phyloP scores from a whole-genome alignment of 2,888 invertebrate genomes.

The Phyllotreta cruciferae region DNA sequence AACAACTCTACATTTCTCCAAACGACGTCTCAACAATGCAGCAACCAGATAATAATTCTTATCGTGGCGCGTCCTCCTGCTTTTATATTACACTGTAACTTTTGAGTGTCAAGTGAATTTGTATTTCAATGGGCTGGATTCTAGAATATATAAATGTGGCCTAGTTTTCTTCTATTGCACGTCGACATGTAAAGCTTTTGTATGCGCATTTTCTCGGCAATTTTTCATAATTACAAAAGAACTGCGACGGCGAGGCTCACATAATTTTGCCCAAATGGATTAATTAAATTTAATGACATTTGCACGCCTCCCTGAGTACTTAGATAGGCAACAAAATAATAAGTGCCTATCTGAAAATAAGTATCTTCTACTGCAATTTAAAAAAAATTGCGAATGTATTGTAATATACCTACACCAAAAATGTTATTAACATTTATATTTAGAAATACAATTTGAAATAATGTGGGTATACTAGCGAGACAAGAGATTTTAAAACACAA shows the following conservation, averaged over 20 bases:
- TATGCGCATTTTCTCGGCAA: conserved; percentile 16
- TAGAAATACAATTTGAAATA: too few species aligned
- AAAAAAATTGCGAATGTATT: too few species aligned
- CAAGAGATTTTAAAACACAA: too few species aligned
- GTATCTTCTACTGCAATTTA: too few species aligned
- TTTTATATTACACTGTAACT: conserved; percentile 33
- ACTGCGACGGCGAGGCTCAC: not conserved
- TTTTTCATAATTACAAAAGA: conserved; percentile 30
- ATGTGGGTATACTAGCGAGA: too few species aligned
- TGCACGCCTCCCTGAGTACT: not conserved
- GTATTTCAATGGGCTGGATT: conserved; percentile 28
- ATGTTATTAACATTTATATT: too few species aligned
- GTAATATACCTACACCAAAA: too few species aligned
- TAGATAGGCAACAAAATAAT: not conserved
- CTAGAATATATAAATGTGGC: conserved; percentile 29
- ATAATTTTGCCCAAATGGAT: conserved; percentile 1
- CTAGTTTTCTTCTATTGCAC: conserved; percentile 20
- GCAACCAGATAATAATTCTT: conserved; percentile 24
- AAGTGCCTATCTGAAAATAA: too few species aligned
- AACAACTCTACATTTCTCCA: too few species aligned
- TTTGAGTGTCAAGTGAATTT: conserved; percentile 33
- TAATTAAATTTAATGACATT: conserved; percentile 8
- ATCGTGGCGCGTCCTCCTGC: conserved; percentile 18
- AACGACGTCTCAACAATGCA: conserved; percentile 9
- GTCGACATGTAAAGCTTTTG: conserved; percentile 20